Evolutionary conservation across 2,113 vertebrate genomes (phyloP).

Genomic region (Cyanoderma ruficeps): DNA sequence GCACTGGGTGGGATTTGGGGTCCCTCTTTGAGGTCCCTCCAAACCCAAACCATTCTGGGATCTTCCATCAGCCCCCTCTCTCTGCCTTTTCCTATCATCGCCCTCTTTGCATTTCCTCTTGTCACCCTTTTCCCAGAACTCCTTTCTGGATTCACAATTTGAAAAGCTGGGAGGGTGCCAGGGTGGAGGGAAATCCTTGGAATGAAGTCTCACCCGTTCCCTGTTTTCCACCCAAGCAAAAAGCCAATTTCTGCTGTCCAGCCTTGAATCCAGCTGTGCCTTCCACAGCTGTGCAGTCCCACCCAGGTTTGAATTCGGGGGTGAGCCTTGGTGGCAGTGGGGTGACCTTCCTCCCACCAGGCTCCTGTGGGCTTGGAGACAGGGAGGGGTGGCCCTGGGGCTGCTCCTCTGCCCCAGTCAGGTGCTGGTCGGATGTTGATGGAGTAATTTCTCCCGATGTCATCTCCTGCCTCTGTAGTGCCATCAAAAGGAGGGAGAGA

Average conservation of each 20-base stretch:
- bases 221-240: no score
- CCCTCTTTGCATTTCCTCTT: background rate
- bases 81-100: background rate
- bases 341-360: fast-evolving
- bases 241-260: background rate
- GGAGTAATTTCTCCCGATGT: background rate
- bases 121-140: fast-evolving
- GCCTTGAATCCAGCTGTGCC: background rate
- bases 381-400: background rate
- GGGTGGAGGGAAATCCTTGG: background rate
- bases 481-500: background rate
- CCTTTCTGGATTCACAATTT: fast-evolving
- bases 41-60: fast-evolving
- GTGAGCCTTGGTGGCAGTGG: background rate
- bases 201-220: background rate
- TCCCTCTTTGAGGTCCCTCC: fast-evolving
- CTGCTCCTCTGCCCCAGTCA: fast-evolving
- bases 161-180: no score
- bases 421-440: fast-evolving
- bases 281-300: background rate
- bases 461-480: background rate
- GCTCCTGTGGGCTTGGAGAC: fast-evolving
- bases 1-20: background rate
- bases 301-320: fast-evolving
- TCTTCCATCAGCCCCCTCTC: background rate